Conservation (phyloP, 1,140 invertebrate genomes). For the Drosophila eugracilis region DNA sequence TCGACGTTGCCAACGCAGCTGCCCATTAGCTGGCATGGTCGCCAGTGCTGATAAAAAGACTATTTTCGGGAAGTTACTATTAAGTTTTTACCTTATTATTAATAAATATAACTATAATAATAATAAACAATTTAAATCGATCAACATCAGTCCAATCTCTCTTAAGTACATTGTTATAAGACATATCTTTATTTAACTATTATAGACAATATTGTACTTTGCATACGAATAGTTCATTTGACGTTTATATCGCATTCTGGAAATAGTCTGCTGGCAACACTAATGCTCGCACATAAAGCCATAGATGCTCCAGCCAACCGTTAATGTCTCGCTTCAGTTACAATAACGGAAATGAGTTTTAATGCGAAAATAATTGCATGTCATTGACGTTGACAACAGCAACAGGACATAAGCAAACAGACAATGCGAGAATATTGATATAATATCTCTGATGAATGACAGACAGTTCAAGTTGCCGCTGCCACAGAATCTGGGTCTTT, state of each 20-base stretch:
- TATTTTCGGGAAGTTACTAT: background rate
- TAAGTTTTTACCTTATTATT: no score
- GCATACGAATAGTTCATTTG: no score
- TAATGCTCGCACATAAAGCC: slow-evolving; percentile 7
- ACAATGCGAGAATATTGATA: slow-evolving; percentile 61
- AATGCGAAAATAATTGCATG: slow-evolving; percentile 78
- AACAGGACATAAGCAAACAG: slow-evolving; percentile 27
- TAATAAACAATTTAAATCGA: no score
- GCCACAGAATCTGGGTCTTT: slow-evolving; percentile 6
- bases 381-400: slow-evolving; percentile 61
- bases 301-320: slow-evolving; percentile 61
- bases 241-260: background rate
- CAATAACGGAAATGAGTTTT: slow-evolving; percentile 75
- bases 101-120: no score
- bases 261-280: slow-evolving; percentile 3
- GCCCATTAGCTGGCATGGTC: slow-evolving; percentile 49
- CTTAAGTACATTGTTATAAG: no score
- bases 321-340: slow-evolving; percentile 69
- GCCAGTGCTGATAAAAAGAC: background rate
- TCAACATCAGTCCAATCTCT: no score
- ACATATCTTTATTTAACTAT: no score
- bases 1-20: slow-evolving; percentile 42
- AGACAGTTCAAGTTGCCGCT: slow-evolving; percentile 41
- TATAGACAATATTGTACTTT: background rate
- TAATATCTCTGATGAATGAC: slow-evolving; percentile 60